A percentile compares a stretch with the other conserved stretches of the same genome.
Evolutionary conservation across 2,888 invertebrate genomes (phyloP).

Genomic region (Ceramica pisi): DNA sequence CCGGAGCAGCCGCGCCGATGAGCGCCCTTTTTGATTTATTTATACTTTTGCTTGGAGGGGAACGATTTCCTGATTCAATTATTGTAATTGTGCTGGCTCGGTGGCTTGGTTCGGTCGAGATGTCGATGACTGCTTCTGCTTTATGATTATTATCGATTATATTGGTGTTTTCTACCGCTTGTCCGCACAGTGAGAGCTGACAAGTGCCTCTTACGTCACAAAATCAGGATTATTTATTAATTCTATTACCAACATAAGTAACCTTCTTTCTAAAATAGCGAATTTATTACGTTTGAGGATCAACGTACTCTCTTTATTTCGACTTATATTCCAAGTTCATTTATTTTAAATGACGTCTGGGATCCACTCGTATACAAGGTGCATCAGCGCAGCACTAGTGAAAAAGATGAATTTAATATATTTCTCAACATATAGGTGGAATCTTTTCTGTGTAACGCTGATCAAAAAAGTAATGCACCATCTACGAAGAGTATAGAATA

Average conservation of each 20-base stretch:
- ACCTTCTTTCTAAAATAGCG: constrained; percentile 47
- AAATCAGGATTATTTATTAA: constrained; percentile 48
- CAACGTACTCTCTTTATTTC: constrained; percentile 49
- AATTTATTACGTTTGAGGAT: constrained; percentile 53
- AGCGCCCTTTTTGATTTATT: constrained; percentile 82
- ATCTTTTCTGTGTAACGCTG: constrained; percentile 3
- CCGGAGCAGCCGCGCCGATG: constrained; percentile 70
- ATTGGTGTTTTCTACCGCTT: constrained; percentile 65
- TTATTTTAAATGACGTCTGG: constrained; percentile 52
- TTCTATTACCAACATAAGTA: constrained; percentile 4
- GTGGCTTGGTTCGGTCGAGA: constrained; percentile 52
- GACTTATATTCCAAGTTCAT: constrained; percentile 36
- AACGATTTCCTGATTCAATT: constrained; percentile 86
- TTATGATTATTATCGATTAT: constrained; percentile 72
- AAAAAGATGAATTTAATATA: constrained; percentile 27
- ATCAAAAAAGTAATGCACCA: constrained; percentile 13
- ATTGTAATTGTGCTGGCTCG: constrained; percentile 79
- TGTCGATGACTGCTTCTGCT: constrained; percentile 63
- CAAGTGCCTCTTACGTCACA: constrained; percentile 44
- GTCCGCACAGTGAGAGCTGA: constrained; percentile 37
- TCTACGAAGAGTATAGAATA: background rate
- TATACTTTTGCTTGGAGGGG: constrained; percentile 77
- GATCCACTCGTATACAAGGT: constrained; percentile 24
- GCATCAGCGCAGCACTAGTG: constrained; percentile 20
- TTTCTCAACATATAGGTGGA: constrained; percentile 4